A percentile compares a stretch with the other conserved stretches of the same genome.
These are phyloP conservation scores for Metellina segmentata DNA, from an alignment of 2,888 invertebrate genomes.

Conservation along the genomic window DNA sequence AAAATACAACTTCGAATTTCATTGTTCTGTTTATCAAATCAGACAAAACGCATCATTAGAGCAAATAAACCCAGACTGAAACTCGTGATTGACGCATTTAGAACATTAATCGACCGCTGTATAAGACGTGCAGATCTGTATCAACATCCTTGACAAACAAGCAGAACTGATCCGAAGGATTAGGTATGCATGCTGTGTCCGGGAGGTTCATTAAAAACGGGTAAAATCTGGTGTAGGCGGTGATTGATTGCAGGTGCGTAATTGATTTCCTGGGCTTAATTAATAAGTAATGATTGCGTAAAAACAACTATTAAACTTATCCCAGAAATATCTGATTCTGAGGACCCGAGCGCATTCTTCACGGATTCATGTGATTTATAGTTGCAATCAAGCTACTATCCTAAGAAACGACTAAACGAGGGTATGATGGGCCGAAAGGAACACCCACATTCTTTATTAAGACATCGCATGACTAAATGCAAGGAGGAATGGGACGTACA, in stretches of 20 bases:
- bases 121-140: background rate
- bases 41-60: no score
- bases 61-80: no score
- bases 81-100: no score
- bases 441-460: background rate
- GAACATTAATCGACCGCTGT: background rate
- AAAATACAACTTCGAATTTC: no score
- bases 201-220: background rate
- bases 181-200: background rate
- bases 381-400: background rate
- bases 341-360: background rate
- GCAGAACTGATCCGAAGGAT: background rate
- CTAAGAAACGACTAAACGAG: background rate
- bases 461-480: background rate
- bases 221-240: background rate
- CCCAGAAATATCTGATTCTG: background rate
- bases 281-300: background rate
- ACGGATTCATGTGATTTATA: background rate
- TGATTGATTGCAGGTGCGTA: background rate
- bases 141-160: background rate
- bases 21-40: no score
- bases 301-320: background rate
- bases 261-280: conserved; percentile 1
- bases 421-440: background rate
- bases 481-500: background rate